Base-by-base conservation (phyloP, 2,797 vertebrate species). In the Podarcis siculus region DNA sequence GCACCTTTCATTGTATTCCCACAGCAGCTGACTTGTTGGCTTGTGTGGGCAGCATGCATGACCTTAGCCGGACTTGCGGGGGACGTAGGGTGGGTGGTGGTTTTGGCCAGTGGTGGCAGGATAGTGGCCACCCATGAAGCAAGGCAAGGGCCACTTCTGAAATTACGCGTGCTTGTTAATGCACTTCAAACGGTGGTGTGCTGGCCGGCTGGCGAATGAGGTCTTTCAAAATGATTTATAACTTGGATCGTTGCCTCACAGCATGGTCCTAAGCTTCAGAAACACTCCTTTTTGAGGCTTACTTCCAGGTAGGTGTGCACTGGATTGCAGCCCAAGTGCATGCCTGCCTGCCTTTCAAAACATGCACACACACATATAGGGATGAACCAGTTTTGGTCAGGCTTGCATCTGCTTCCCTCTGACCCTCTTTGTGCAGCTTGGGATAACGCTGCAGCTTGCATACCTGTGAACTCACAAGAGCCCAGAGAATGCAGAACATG, bases 71-170 rank as follows among this genome's bases (percentile, higher is more conserved):
- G 32, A 9, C 4, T 79, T 30, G 37, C 21, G 2, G 27, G 76
- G 55, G 78, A 1, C 49, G 3, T 4, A 4, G 49, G 39, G 58
- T 0, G 6, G 17, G 9, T 27, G 15, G 39, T 9, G 39, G 76
- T 64, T 64, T 21, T 19, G 61, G 5, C 5, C 25, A 49, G 2
- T 2, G 1, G n/a, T 1, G 10, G 1, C 39, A 58, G 42, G 1
- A 8, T 12, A 5, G 71, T 1, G 19, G 17, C 15, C 21, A 21
- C 7, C 2, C 19, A 4, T 4, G 30, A n/a, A 27, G 80, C 23
- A 25, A 49, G 30, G 5, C n/a, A 3, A 76, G 32, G 49, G 58
- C 37, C 19, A 3, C 79, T 79, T 45, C n/a, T 42, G 80, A 67
- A 67, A 49, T 77, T 3, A 58, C 15, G 23, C 32, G n/a, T 10